Base-by-base conservation (phyloP, 64 coral and sea anemone species). In the Orbicella faveolata region DNA sequence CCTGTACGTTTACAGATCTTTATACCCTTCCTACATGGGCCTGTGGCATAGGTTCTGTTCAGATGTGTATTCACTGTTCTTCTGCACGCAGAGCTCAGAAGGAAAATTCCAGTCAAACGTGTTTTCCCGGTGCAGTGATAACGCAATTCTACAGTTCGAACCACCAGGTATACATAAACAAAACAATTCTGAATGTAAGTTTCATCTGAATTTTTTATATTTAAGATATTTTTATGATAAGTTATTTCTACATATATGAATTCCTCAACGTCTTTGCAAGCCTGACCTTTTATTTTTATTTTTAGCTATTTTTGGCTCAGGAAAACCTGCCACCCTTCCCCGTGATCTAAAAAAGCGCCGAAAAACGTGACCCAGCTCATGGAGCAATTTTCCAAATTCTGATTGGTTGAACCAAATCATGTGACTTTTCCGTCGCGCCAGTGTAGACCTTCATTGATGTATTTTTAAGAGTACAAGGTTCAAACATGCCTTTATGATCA, bases 401-500 rank as follows among this genome's bases (percentile, higher is more conserved):
- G 77, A 79, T 79, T 79, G 77, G 77, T 55, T 79, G 0, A 57
- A 79, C 0, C 14, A 13, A n/a, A n/a, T 52, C 77, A 79, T 52
- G 52, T 79, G 75, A 78, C 37, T 14, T 0, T 26, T 70, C 11
- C 21, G 9, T 26, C n/a, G 67, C 64, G 18, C 21, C n/a, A 20
- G 7, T 8, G 23, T 48, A 41, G 20, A 11, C 6, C 36, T 36
- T 23, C 51, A 57, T 76, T 51, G 73, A 53, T 53, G 30, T 53
- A 53, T 75, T 75, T 75, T 75, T 41, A 30, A 59, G 77, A 5
- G 77, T 11, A 57, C 77, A 79, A 79, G 52, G 77, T 61, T 17
- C 52, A 57, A 48, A 19, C 9, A 78, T 78, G n/a, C 52, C 4
- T 12, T 25, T 23, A 68, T 20, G 36, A 21, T 19, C 18, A 68